Base-by-base conservation (phyloP, 1,140 invertebrate genomes). In the Steinernema khuongi region DNA sequence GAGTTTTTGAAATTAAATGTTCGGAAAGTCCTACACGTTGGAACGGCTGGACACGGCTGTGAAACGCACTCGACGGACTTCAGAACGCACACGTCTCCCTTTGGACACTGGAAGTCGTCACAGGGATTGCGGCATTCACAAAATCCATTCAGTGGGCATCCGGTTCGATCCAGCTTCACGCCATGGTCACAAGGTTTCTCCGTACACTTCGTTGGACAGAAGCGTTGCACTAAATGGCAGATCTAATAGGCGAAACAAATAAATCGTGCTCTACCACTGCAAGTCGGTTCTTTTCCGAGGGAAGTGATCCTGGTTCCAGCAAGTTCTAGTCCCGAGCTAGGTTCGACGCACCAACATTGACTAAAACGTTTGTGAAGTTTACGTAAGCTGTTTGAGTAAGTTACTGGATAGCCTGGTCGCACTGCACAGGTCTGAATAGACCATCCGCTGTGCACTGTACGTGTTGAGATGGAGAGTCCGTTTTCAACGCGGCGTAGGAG, bases 61-160 rank as follows among this genome's bases (percentile, higher is more conserved):
- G 74, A 70, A 2, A 74, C 67, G 43, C 76, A 77, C 29, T 31
- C 44, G 4, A 83, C 79, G 44, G 33, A 2, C 43, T 73, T 71
- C 28, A 79, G 71, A n/a, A 81, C 74, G 68, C 81, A 81, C 66
- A 82, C 70, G 67, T 82, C 79, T 1, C 68, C 32, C 14, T 72
- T 29, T 31, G 79, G 76, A 60, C 81, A 81, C 41, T 79, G 73
- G 41, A 81, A 80, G 22, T 77, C 77, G 26, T 77, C 72, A 72
- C 81, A 81, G 18, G 79, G 73, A 71, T 82, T 75, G 41, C 67
- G 71, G 43, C 81, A 81, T 32, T 76, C 71, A 69, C 81, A 81
- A 29, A 70, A 17, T 29, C 77, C 79, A 68, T 81, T 82, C 4
- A 74, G 17, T 14, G 81, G 81, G 33, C 81, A 81, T 43, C 81